These are phyloP conservation scores for Carapus acus DNA, from an alignment of 2,797 vertebrate species.

Conservation along the genomic window DNA sequence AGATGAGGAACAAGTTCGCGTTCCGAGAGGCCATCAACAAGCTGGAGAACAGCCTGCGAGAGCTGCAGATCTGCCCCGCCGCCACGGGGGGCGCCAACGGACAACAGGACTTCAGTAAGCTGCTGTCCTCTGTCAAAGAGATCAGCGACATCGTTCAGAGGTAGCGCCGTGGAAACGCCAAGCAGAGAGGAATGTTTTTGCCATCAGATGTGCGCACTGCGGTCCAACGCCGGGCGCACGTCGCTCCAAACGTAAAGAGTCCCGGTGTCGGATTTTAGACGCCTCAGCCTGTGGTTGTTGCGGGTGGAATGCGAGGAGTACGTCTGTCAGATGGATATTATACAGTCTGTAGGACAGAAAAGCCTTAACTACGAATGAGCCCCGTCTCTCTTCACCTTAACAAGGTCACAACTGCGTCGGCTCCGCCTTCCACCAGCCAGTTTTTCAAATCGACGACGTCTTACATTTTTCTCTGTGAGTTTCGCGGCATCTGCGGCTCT, in stretches of 20 bases:
- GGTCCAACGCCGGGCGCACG: slow-evolving; percentile 17
- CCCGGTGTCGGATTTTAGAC: slow-evolving; percentile 33
- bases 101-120: slow-evolving; percentile 94
- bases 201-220: slow-evolving; percentile 21
- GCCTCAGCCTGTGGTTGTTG: slow-evolving; percentile 54
- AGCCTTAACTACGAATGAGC: slow-evolving; percentile 58
- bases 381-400: slow-evolving; percentile 37
- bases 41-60: slow-evolving; percentile 88
- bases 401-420: slow-evolving; percentile 43
- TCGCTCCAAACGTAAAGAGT: slow-evolving; percentile 22
- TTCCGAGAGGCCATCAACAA: slow-evolving; percentile 99
- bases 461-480: slow-evolving; percentile 32
- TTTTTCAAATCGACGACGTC: slow-evolving; percentile 43
- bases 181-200: slow-evolving; percentile 27
- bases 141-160: slow-evolving; percentile 98
- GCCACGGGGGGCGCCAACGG: slow-evolving; percentile 79
- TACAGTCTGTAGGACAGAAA: slow-evolving; percentile 36
- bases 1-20: slow-evolving; percentile 98
- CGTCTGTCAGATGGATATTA: slow-evolving; percentile 19
- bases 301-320: slow-evolving; percentile 44
- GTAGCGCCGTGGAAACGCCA: slow-evolving; percentile 74
- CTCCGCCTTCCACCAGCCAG: slow-evolving; percentile 54
- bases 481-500: slow-evolving; percentile 18
- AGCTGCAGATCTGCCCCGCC: slow-evolving; percentile 93
- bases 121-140: slow-evolving; percentile 93